Percentiles rank a stretch among this genome's conserved stretches.
phyloP scores from a whole-genome alignment of 2,888 invertebrate species.

The Nymphalis urticae region DNA sequence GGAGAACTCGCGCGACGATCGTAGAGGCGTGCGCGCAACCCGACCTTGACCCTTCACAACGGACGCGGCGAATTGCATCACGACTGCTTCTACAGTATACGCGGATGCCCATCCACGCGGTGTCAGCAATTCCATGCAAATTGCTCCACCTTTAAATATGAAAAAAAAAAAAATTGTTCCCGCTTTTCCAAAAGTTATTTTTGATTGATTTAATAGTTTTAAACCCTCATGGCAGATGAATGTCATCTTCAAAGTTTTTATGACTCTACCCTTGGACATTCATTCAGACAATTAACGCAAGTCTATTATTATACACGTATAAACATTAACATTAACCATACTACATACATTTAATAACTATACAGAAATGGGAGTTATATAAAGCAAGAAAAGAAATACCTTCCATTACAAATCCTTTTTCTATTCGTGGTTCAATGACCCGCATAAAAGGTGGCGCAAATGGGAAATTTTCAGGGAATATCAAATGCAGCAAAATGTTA shows the following conservation, averaged over 20 bases:
- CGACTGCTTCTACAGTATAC: constrained; percentile 92
- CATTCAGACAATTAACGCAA: too few species aligned
- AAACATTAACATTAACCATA: too few species aligned
- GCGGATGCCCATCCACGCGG: constrained; percentile 94
- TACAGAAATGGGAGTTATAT: too few species aligned
- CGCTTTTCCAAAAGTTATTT: too few species aligned
- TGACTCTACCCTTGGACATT: too few species aligned
- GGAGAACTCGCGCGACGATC: constrained; percentile 89
- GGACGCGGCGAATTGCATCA: constrained; percentile 94
- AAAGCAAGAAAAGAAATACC: constrained; percentile 57
- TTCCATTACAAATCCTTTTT: constrained; percentile 94
- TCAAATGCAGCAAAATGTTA: constrained; percentile 88
- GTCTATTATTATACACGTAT: too few species aligned
- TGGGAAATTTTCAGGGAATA: constrained; percentile 94
- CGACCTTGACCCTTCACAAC: constrained; percentile 94
- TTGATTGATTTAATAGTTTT: too few species aligned
- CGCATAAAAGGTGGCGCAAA: constrained; percentile 93
- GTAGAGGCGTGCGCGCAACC: constrained; percentile 89
- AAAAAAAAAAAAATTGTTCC: not conserved
- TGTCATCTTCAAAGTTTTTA: too few species aligned
- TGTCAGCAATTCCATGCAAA: constrained; percentile 93
- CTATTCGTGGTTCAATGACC: constrained; percentile 89
- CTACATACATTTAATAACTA: too few species aligned
- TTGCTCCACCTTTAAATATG: constrained; percentile 85
- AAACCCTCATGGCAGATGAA: too few species aligned